Conservation (phyloP, 2,797 vertebrate genomes). For the Selene dorsalis region DNA sequence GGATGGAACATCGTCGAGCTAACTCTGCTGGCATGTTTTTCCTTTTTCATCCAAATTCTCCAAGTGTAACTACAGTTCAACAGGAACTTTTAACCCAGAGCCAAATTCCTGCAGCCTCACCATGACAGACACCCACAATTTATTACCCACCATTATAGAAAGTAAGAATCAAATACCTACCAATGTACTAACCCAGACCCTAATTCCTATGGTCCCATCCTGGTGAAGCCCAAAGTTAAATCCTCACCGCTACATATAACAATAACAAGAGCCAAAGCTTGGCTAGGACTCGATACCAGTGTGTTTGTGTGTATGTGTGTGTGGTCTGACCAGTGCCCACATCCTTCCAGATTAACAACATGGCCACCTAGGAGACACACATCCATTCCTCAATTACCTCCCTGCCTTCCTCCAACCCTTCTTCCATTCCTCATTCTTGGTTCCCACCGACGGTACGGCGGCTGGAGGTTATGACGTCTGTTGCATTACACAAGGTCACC, state of each 20-base stretch:
- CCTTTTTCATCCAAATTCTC: constrained; percentile 53
- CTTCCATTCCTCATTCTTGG: constrained; percentile 59
- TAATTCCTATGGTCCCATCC: constrained; percentile 58
- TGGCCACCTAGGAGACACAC: constrained; percentile 78
- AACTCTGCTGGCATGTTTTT: constrained; percentile 61
- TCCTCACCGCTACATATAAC: constrained; percentile 57
- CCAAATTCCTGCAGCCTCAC: constrained; percentile 65
- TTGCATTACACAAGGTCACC: constrained; percentile 45
- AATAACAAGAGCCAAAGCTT: constrained; percentile 67
- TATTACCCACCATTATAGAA: constrained; percentile 72
- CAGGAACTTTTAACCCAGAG: constrained; percentile 62
- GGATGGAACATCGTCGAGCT: constrained; percentile 39
- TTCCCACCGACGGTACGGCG: constrained; percentile 59
- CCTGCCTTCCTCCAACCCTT: constrained; percentile 58
- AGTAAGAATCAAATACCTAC: constrained; percentile 65
- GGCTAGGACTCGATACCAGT: constrained; percentile 51
- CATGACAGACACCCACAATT: constrained; percentile 72
- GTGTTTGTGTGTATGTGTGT: constrained; percentile 55
- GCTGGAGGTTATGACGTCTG: constrained; percentile 61
- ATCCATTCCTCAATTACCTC: constrained; percentile 66
- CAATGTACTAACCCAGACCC: constrained; percentile 48
- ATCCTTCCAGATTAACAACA: constrained; percentile 73
- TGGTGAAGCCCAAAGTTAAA: constrained; percentile 51
- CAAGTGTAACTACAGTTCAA: constrained; percentile 56
- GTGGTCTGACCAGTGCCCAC: constrained; percentile 79